phyloP scores from a whole-genome alignment of 2,888 invertebrate genomes.

The Altica lythri region DNA sequence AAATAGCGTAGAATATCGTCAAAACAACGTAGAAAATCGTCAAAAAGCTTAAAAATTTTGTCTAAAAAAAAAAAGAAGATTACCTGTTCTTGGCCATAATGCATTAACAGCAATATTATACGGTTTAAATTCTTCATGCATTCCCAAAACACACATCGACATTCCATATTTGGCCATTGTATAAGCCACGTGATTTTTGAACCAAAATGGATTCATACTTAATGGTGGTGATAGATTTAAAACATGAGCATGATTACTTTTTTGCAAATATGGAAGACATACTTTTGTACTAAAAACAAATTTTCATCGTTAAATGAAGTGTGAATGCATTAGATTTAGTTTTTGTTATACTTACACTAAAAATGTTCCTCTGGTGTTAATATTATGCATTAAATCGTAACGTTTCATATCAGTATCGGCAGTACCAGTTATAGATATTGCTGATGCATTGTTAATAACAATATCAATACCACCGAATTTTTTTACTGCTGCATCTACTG shows the following conservation, averaged over 20 bases:
- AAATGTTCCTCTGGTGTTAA: slow-evolving; percentile 95
- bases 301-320: not conserved
- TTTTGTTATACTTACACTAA: slow-evolving; percentile 70
- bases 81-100: slow-evolving; percentile 93
- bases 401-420: slow-evolving; percentile 89
- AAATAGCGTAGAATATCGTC: no score
- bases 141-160: slow-evolving; percentile 97
- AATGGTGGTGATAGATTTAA: slow-evolving; percentile 94
- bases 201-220: slow-evolving; percentile 88
- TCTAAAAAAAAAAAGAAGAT: not conserved
- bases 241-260: slow-evolving; percentile 90
- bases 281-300: slow-evolving; percentile 75
- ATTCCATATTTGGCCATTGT: slow-evolving; percentile 99
- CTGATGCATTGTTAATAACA: slow-evolving; percentile 94
- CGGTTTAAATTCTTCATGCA: slow-evolving; percentile 90
- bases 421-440: slow-evolving; percentile 85
- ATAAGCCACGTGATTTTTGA: slow-evolving; percentile 90
- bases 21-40: no score
- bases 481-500: slow-evolving; percentile 75
- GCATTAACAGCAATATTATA: slow-evolving; percentile 91
- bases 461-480: slow-evolving; percentile 97
- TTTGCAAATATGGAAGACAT: slow-evolving; percentile 85
- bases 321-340: slow-evolving; percentile 31
- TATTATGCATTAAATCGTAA: slow-evolving; percentile 94
- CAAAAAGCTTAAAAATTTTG: no score